These are phyloP conservation scores for Ceryle rudis DNA, from an alignment of 2,797 vertebrate genomes.

Conservation along the genomic window DNA sequence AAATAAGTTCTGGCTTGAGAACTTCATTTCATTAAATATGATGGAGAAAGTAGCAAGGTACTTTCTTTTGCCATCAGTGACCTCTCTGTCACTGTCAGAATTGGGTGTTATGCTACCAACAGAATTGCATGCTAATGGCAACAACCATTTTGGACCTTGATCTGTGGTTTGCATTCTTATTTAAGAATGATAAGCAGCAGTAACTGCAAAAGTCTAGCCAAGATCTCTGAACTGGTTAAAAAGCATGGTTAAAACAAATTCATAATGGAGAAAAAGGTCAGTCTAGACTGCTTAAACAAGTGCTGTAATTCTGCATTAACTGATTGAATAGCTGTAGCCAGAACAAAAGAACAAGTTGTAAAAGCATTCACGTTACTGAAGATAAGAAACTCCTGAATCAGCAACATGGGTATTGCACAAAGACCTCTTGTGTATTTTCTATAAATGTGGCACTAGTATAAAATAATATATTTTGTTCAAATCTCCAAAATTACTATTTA, in stretches of 20 bases:
- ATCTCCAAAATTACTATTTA: background rate
- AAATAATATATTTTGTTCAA: background rate
- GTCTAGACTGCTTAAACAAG: background rate
- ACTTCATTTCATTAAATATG: background rate
- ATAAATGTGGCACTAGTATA: background rate
- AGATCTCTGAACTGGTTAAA: background rate
- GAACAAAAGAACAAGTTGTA: background rate
- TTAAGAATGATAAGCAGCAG: background rate
- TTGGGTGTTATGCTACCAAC: background rate
- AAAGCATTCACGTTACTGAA: background rate
- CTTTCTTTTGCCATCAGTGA: background rate
- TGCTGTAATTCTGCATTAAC: background rate
- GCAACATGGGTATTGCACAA: background rate
- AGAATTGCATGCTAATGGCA: background rate
- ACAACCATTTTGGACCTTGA: background rate
- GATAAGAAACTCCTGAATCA: background rate
- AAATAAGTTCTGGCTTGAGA: background rate
- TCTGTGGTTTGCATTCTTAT: background rate
- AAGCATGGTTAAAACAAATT: background rate
- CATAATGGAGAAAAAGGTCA: background rate
- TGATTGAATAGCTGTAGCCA: background rate
- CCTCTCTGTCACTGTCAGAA: background rate
- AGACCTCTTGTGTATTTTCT: background rate
- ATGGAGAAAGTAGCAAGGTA: background rate
- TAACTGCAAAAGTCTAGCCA: background rate